Percentiles rank a stretch among this genome's conserved stretches.
These are phyloP conservation scores for Eulacestoma nigropectus DNA, from an alignment of 2,113 vertebrate species.

Conservation along the genomic window DNA sequence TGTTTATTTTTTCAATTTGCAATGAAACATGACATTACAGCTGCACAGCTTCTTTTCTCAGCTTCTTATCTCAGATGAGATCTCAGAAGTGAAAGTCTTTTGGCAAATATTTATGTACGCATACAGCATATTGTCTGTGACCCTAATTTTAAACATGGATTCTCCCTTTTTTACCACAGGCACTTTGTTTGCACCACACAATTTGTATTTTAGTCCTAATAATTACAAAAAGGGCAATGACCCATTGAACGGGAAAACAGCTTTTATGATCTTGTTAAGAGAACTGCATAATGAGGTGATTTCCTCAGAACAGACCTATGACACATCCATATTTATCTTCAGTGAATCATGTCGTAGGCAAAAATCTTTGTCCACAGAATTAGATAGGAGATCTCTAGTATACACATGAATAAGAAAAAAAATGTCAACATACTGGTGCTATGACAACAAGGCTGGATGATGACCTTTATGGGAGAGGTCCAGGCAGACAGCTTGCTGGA, in stretches of 20 bases:
- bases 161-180: background rate
- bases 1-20: background rate
- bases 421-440: background rate
- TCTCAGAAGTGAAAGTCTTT: slow-evolving; percentile 4
- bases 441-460: background rate
- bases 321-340: background rate
- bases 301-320: slow-evolving; percentile 6
- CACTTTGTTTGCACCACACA: background rate
- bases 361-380: background rate
- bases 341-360: background rate
- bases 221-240: background rate
- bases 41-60: background rate
- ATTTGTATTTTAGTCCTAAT: background rate
- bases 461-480: background rate
- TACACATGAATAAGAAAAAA: background rate
- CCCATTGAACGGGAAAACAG: background rate
- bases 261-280: background rate
- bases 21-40: background rate
- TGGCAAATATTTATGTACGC: background rate
- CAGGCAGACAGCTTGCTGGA: background rate
- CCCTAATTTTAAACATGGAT: background rate
- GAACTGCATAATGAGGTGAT: background rate
- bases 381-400: background rate
- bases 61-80: background rate
- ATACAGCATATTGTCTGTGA: background rate